These are phyloP conservation scores for Sminthurinus aureus DNA, from an alignment of 2,888 invertebrate species.

Conservation along the genomic window DNA sequence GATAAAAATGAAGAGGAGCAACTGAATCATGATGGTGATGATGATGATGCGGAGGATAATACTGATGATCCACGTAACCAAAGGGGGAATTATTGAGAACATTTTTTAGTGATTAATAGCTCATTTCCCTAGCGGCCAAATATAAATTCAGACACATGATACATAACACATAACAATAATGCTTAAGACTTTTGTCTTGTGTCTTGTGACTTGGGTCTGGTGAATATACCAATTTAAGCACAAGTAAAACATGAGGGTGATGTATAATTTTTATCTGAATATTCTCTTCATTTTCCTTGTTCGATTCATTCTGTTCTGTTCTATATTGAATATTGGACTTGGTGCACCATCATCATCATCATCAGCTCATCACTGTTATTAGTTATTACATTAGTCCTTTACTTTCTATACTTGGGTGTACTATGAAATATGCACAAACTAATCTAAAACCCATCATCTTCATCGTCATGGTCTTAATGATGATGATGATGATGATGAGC, in stretches of 20 bases:
- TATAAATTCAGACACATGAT: neutral
- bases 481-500: neutral
- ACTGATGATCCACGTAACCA: neutral
- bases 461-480: neutral
- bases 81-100: constrained; percentile 21
- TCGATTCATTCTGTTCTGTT: neutral
- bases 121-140: constrained; percentile 27
- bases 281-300: no score
- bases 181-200: neutral
- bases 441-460: neutral
- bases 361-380: neutral
- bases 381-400: neutral
- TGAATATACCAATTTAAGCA: no score
- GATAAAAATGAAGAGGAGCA: constrained; percentile 4
- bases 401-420: neutral
- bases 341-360: neutral
- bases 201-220: no score
- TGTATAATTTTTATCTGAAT: no score
- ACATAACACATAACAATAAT: neutral
- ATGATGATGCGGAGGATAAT: no score
- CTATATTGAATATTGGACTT: neutral
- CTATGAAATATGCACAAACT: no score
- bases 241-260: no score
- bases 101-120: constrained; percentile 25
- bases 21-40: neutral